Conservation (phyloP, 64 coral and sea anemone species). For the Actinia equina region DNA sequence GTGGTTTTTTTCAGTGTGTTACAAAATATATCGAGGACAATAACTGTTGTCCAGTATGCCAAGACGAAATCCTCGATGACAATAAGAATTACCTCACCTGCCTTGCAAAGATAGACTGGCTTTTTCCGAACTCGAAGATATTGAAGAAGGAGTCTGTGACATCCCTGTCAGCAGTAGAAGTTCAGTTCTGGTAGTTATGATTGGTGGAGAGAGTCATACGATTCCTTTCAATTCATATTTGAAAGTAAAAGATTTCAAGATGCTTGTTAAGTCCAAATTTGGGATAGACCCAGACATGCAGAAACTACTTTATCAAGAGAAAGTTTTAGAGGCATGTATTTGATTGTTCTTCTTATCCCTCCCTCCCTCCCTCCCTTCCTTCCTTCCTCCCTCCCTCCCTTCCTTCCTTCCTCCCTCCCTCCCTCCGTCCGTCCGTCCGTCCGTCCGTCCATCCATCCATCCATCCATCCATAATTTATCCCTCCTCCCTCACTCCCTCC, state of each 20-base stretch:
- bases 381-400: neutral
- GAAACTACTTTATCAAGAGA: neutral
- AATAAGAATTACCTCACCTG: neutral
- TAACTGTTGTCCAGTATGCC: neutral
- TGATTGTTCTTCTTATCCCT: neutral
- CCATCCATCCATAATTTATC: neutral
- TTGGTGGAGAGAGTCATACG: neutral
- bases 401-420: neutral
- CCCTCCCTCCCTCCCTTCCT: too few species aligned
- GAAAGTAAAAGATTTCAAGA: slow-evolving; percentile 10
- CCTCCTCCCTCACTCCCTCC: too few species aligned
- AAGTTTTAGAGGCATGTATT: neutral
- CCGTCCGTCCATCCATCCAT: neutral
- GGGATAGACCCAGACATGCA: neutral
- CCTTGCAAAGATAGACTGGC: neutral
- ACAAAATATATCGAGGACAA: neutral
- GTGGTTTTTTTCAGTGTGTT: neutral
- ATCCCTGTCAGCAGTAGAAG: neutral
- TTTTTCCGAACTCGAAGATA: neutral
- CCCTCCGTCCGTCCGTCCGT: neutral
- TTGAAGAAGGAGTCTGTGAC: neutral
- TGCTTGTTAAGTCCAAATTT: neutral
- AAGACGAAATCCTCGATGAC: neutral
- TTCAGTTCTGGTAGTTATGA: neutral
- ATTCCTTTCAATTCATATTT: neutral